Conservation (phyloP, 1,140 invertebrate genomes). For the Philopotamus ludificatus region DNA sequence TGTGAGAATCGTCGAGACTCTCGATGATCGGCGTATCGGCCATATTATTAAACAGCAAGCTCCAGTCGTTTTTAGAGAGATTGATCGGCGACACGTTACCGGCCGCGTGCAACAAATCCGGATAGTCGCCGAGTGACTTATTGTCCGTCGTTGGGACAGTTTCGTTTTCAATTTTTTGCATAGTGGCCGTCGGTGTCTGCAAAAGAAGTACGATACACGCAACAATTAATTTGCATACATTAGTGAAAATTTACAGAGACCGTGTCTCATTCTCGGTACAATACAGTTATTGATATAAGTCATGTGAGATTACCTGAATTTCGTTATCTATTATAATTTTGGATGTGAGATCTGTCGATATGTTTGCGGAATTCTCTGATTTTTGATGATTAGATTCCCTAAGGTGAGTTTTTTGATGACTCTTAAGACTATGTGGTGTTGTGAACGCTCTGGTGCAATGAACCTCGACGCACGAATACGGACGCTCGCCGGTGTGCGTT, state of each 20-base stretch:
- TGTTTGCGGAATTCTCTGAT: neutral
- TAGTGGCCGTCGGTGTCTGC: too few species aligned
- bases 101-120: too few species aligned
- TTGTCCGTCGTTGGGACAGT: too few species aligned
- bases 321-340: neutral
- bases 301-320: neutral
- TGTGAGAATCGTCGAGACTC: conserved; percentile 29
- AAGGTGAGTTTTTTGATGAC: conserved; percentile 69
- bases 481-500: conserved; percentile 73
- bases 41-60: conserved; percentile 44
- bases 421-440: conserved; percentile 77
- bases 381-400: conserved; percentile 29
- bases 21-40: conserved; percentile 36
- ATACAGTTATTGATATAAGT: too few species aligned
- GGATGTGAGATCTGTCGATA: neutral
- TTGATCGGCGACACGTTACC: too few species aligned
- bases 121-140: too few species aligned
- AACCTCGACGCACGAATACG: conserved; percentile 71
- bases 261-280: too few species aligned
- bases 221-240: too few species aligned
- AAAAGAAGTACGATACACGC: too few species aligned
- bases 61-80: conserved; percentile 47
- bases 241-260: too few species aligned
- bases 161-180: too few species aligned
- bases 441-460: conserved; percentile 77